Evolutionary conservation across 2,113 vertebrate genomes (phyloP), one percentile per base, ranked within the genome.

Genomic region (Mesembrinibis cayennensis): DNA sequence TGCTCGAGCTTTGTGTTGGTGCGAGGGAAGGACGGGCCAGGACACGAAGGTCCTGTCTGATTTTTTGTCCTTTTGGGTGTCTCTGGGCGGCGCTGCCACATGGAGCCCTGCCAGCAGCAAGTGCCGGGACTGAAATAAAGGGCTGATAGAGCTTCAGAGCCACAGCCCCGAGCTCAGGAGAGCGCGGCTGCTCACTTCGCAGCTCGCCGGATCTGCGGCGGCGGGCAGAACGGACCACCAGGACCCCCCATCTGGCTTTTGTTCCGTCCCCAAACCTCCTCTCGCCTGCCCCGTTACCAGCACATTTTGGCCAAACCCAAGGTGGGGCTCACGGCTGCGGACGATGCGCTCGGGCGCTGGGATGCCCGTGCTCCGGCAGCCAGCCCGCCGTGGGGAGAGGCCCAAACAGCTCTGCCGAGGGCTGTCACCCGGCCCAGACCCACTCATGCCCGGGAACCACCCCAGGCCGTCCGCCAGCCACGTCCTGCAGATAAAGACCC

Each of bases 101-200:
- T 42, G n/a, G 82, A 97, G 93, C 59, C 77, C 82, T 95, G 93
- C 96, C 96, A 97, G 59, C 21, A 93, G 77, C 65, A 69, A 93
- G 92, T 12, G 69, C 52, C 27, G 44, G 78, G 74, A 82, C 91
- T 87, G 89, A 97, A 95, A 94, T 96, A 96, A 97, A 96, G 56
- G 82, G 69, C 78, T 93, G 80, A 85, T 47, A 94, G 62, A 91
- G 69, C 82, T 87, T 67, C 67, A 63, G 87, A 71, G n/a, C 34
- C 34, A n/a, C 87, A 93, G 61, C 81, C 69, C 91, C 18, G 34
- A 95, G 77, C 55, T 77, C 80, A 32, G 84, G 92, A 55, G 63
- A 32, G 65, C 55, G 8, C 17, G 10, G 53, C 67, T 82, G 90
- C 89, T 91, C 80, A 42, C 81, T 74, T 65, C 13, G 25, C 61